phyloP scores from a whole-genome alignment of 2,888 invertebrate genomes.

The Euclidia mi region DNA sequence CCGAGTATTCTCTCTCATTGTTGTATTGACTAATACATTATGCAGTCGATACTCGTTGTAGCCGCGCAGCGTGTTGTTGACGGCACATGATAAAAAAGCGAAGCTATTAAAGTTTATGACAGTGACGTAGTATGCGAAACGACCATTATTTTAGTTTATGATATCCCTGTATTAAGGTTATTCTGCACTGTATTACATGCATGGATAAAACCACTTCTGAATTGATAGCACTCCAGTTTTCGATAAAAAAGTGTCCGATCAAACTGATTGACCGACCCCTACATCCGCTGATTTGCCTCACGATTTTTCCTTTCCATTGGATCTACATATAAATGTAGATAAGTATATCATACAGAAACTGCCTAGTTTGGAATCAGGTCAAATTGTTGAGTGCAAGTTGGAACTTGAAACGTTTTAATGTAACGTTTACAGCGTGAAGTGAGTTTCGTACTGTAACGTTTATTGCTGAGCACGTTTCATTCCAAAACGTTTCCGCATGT shows the following conservation, averaged over 20 bases:
- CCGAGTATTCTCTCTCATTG: background rate
- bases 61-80: background rate
- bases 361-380: slow-evolving; percentile 20
- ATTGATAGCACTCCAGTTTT: slow-evolving; percentile 23
- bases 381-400: slow-evolving; percentile 17
- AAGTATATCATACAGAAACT: slow-evolving; percentile 29
- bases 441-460: slow-evolving; percentile 48
- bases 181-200: slow-evolving; percentile 12
- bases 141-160: background rate
- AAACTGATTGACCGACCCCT: slow-evolving; percentile 43
- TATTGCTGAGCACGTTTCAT: slow-evolving; percentile 62
- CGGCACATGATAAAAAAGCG: background rate
- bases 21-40: background rate
- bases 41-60: background rate
- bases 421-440: slow-evolving; percentile 18
- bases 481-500: slow-evolving; percentile 61
- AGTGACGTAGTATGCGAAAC: background rate
- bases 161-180: background rate
- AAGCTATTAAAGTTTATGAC: slow-evolving; percentile 1
- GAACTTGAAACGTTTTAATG: slow-evolving; percentile 15
- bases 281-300: slow-evolving; percentile 31
- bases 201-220: slow-evolving; percentile 22
- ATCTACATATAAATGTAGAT: slow-evolving; percentile 34
- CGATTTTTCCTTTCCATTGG: slow-evolving; percentile 27
- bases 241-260: slow-evolving; percentile 44